phyloP scores from a whole-genome alignment of 2,888 invertebrate genomes.

The Miltochrista miniata region DNA sequence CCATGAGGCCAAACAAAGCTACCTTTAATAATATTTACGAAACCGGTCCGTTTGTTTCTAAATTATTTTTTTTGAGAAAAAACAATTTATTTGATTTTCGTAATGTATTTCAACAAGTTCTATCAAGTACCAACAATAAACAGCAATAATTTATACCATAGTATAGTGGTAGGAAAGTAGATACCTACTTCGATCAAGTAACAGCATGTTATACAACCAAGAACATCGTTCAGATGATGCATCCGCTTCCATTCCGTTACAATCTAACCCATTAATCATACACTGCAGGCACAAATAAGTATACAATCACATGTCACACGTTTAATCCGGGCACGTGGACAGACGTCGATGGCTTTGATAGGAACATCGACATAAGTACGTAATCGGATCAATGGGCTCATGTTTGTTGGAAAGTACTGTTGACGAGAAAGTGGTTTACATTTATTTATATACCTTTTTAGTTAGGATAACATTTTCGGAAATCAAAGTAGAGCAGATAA shows the following conservation, averaged over 20 bases:
- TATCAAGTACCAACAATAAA: too few species aligned
- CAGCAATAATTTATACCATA: too few species aligned
- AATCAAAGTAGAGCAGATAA: too few species aligned
- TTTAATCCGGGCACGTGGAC: slow-evolving; percentile 71
- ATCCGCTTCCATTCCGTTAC: slow-evolving; percentile 43
- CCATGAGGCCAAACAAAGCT: too few species aligned
- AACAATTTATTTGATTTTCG: too few species aligned
- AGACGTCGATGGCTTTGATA: slow-evolving; percentile 47
- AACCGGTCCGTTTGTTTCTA: too few species aligned
- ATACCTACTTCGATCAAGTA: not conserved
- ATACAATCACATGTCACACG: slow-evolving; percentile 59
- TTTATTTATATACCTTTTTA: too few species aligned
- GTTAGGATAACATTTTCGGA: too few species aligned
- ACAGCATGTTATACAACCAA: not conserved
- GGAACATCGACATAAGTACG: slow-evolving; percentile 43
- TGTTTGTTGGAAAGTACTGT: slow-evolving; percentile 53
- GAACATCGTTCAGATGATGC: not conserved
- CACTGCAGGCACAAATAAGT: slow-evolving; percentile 58
- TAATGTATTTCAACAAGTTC: too few species aligned
- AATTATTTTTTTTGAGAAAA: too few species aligned
- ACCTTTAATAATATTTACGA: too few species aligned
- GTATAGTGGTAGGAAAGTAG: not conserved
- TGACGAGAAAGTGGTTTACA: slow-evolving; percentile 24
- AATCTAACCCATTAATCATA: slow-evolving; percentile 58
- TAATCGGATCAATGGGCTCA: slow-evolving; percentile 69